Conservation (phyloP, 2,888 invertebrate genomes). For the Amphipyra tragopoginis region DNA sequence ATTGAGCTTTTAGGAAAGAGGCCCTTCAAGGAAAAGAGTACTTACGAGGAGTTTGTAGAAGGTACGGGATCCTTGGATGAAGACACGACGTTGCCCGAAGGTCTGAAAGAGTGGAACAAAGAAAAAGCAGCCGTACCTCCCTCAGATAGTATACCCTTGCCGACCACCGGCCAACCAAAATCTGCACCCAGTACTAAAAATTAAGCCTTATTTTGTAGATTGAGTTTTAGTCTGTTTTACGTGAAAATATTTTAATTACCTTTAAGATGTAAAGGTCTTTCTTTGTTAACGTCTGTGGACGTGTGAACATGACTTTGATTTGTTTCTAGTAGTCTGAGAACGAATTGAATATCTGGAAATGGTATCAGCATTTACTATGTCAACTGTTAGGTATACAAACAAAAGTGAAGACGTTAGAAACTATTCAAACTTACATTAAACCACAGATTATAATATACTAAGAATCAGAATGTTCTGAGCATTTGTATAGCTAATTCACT, state of each 20-base stretch:
- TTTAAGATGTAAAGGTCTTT: conserved; percentile 79
- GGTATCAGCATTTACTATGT: conserved; percentile 56
- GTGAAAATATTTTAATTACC: conserved; percentile 81
- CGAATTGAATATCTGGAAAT: conserved; percentile 60
- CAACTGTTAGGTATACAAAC: conserved; percentile 28
- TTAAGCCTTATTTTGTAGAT: conserved; percentile 68
- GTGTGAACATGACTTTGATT: conserved; percentile 60
- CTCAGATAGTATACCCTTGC: conserved; percentile 70
- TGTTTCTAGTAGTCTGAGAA: conserved; percentile 61
- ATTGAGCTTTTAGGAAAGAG: conserved; percentile 97
- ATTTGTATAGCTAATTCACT: conserved; percentile 63
- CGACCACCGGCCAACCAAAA: not conserved
- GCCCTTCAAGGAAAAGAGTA: conserved; percentile 99
- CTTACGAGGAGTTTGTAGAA: conserved; percentile 99
- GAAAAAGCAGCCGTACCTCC: conserved; percentile 80
- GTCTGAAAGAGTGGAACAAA: conserved; percentile 98
- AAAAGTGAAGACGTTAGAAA: conserved; percentile 12
- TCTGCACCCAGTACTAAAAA: conserved; percentile 72
- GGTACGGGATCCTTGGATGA: conserved; percentile 99
- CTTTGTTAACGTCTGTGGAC: conserved; percentile 69
- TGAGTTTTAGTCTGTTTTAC: conserved; percentile 75
- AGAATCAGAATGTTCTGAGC: conserved; percentile 53
- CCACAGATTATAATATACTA: conserved; percentile 9
- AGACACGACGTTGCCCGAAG: conserved; percentile 98
- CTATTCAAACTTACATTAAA: conserved; percentile 37